Evolutionary conservation across 2,888 invertebrate genomes (phyloP).

Genomic region (Apoda limacodes): DNA sequence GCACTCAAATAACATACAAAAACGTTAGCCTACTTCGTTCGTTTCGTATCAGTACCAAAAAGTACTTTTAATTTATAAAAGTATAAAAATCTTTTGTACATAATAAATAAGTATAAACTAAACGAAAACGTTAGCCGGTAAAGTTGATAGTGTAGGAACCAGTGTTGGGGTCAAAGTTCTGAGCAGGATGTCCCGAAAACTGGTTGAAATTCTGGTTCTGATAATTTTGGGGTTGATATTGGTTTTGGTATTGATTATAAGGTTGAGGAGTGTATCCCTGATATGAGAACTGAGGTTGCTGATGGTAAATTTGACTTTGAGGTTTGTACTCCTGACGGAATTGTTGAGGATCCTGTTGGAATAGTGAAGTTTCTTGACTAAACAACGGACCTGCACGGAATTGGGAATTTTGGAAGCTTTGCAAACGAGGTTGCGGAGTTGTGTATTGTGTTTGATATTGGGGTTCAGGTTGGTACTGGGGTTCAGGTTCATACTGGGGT

Average conservation of each 20-base stretch:
- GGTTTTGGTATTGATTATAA: constrained; percentile 36
- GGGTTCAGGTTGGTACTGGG: constrained; percentile 26
- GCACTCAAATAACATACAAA: too few relatives aligned
- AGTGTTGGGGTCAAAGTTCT: constrained; percentile 77
- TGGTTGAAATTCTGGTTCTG: constrained; percentile 52
- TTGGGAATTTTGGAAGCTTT: constrained; percentile 14
- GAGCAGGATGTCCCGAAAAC: constrained; percentile 77
- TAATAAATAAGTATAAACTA: too few relatives aligned
- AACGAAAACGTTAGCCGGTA: constrained; percentile 69
- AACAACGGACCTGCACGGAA: constrained; percentile 29
- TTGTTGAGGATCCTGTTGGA: constrained; percentile 42
- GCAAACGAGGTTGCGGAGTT: constrained; percentile 25
- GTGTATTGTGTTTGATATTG: constrained; percentile 24
- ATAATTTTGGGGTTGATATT: constrained; percentile 27
- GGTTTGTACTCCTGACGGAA: constrained; percentile 42
- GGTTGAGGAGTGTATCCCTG: constrained; percentile 45
- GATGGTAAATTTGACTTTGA: constrained; percentile 54
- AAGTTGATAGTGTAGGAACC: constrained; percentile 86
- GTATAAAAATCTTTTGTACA: too few relatives aligned
- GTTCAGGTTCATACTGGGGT: constrained; percentile 22
- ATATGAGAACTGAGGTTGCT: constrained; percentile 54
- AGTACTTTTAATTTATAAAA: too few relatives aligned
- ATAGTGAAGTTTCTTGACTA: constrained; percentile 31
- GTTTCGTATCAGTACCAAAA: too few relatives aligned
- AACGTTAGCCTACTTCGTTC: too few relatives aligned